Evolutionary conservation across 2,113 vertebrate species (phyloP), one percentile per base, ranked within the genome.

Genomic region (Periophthalmodon schlosseri): DNA sequence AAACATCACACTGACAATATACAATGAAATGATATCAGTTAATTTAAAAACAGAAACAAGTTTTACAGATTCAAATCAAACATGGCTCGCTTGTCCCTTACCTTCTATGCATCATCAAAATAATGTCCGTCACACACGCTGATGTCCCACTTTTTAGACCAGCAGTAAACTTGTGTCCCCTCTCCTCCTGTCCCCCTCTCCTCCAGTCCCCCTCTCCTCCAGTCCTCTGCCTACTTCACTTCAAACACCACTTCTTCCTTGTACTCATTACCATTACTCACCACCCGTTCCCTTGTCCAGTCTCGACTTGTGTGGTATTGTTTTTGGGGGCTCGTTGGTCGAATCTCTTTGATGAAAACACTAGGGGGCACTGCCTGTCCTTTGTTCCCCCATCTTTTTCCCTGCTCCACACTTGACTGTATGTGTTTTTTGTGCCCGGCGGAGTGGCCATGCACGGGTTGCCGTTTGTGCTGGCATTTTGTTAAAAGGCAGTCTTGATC

Each of bases 341-440:
- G 77, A 73, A 90, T 89, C 90, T 93, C 86, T 90, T 93, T 93
- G 89, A 89, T 93, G 84, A 86, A 93, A 95, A 97, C 97, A 96
- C 97, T 98, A 98, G 97, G 95, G 97, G 97, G 97, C 97, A 96
- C 95, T 99, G 96, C 96, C 93, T 95, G 93, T 96, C 97, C 95
- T 98, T 94, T 84, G 86, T 94, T 95, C 90, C 82, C 60, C 61
- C 91, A 89, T 91, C 87, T 89, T 88, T 93, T 86, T 61, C 83
- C 73, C 68, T 76, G 80, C 57, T 64, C 78, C 70, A 79, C 67
- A 77, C 81, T 83, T 73, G 49, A 33, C 72, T 81, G 78, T 73
- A 64, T 86, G 84, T 75, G 68, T 81, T 83, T 87, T 69, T 71
- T 61, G 69, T 68, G 69, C 74, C 15, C 79, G 75, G 78, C 67